Conservation (phyloP, 2,888 invertebrate species). For the Sesia apiformis region DNA sequence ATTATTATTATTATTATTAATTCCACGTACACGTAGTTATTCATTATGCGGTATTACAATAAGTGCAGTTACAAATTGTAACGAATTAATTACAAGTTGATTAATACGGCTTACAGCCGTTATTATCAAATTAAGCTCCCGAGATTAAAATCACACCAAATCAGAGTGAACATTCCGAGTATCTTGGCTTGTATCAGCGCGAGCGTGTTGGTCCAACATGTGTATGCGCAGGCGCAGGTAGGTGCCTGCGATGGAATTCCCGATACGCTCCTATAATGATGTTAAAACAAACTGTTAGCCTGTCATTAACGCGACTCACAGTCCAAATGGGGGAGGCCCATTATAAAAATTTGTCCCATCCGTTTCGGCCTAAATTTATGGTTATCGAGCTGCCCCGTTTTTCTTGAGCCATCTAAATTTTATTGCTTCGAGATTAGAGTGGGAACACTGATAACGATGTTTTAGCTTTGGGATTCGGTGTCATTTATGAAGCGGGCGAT, state of each 20-base stretch:
- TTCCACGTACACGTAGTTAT: too few relatives aligned
- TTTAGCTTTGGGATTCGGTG: conserved; percentile 50
- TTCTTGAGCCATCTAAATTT: conserved; percentile 63
- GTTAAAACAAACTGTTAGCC: conserved; percentile 74
- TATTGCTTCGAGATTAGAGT: conserved; percentile 68
- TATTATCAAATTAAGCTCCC: conserved; percentile 11
- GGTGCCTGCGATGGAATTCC: conserved; percentile 60
- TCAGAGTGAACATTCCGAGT: conserved; percentile 12
- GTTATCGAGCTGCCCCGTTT: conserved; percentile 67
- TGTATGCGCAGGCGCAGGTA: conserved; percentile 43
- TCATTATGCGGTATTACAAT: too few relatives aligned
- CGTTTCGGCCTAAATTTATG: conserved; percentile 70
- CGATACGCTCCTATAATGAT: conserved; percentile 72
- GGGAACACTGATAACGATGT: conserved; percentile 69
- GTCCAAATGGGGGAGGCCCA: conserved; percentile 67
- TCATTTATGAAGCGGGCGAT: conserved; percentile 43
- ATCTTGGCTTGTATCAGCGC: conserved; percentile 30
- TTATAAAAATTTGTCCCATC: conserved; percentile 75
- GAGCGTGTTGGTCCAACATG: conserved; percentile 33
- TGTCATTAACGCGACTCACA: conserved; percentile 68
- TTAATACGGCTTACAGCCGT: too few relatives aligned
- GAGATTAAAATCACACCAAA: conserved; percentile 15
- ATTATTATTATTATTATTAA: too few relatives aligned
- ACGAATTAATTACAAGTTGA: too few relatives aligned
- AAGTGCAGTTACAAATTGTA: too few relatives aligned